phyloP scores from a whole-genome alignment of 35 echinoderm and acorn worm species.

The Hemicentrotus pulcherrimus region DNA sequence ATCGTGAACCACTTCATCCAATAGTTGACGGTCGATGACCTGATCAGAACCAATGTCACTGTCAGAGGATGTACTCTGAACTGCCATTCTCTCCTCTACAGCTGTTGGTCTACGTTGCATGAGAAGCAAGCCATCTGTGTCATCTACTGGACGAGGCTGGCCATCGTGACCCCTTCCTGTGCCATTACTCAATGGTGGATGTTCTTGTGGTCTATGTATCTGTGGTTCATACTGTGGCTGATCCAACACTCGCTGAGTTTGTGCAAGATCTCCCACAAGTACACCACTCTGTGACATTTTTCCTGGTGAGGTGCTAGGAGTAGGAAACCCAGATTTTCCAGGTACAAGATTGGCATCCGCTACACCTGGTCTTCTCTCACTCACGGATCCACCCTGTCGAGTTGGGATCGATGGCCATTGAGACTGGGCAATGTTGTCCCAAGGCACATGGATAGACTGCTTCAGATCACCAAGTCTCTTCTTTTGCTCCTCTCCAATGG shows the following conservation, averaged over 20 bases:
- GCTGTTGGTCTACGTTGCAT: not conserved
- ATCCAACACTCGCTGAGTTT: not conserved
- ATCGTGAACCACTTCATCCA: not conserved
- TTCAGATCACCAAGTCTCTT: slow-evolving; percentile 50
- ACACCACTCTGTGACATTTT: not conserved
- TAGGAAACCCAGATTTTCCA: not conserved
- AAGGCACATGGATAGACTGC: slow-evolving; percentile 7
- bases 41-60: not conserved
- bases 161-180: not conserved
- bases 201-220: not conserved
- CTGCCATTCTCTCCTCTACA: not conserved
- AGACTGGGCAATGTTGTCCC: not conserved
- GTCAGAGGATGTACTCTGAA: not conserved
- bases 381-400: not conserved
- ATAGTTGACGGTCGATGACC: not conserved
- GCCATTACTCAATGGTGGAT: not conserved
- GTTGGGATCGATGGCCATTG: not conserved
- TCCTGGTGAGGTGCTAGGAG: not conserved
- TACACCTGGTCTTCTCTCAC: not conserved
- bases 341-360: not conserved
- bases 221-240: not conserved
- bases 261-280: not conserved
- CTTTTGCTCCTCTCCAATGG: slow-evolving; percentile 57
- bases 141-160: not conserved
- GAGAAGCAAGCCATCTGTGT: not conserved